Evolutionary conservation across 2,113 vertebrate species (phyloP), one percentile per base, ranked within the genome.

Genomic region (Albula glossodonta): DNA sequence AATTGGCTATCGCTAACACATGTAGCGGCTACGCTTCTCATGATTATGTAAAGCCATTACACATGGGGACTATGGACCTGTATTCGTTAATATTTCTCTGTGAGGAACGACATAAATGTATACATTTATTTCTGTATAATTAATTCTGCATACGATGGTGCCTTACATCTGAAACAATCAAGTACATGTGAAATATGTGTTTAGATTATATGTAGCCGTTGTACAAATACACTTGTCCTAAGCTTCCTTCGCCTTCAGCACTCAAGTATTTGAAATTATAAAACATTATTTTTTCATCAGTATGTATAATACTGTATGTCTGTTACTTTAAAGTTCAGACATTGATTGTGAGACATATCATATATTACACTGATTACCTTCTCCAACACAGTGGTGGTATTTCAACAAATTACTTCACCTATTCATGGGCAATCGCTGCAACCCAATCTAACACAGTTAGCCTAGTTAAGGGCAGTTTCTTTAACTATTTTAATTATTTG

Each of bases 121-220:
- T 70, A 48, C 78, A 41, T 81, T 52, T 51, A 22, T 81, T 81
- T 81, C 7, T 51, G 78, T 31, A 15, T 15, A 17, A 15, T 79
- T 85, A 41, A 74, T 74, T 84, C 50, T n/a, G 52, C 77, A 66
- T 66, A 19, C 17, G 22, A 22, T 77, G 83, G 63, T 8, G 25
- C 49, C 6, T n/a, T 7, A 5, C 77, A 80, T 80, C 77, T 84
- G 52, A 52, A 78, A 77, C 77, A n/a, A 78, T 85, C 52, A 25
- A 53, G 41, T 85, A 60, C 22, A 84, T 53, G 51, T 31, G 12
- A 3, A n/a, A 51, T 13, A 74, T 19, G 31, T 56, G 53, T 56
- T 56, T 56, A 56, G 12, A 41, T 41, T 41, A 41, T 41, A 41
- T 41, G 31, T 41, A 41, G 31, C 31, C 31, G 31, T 41, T 41